Conservation (phyloP, 2,888 invertebrate species). For the Netelia melanura region DNA sequence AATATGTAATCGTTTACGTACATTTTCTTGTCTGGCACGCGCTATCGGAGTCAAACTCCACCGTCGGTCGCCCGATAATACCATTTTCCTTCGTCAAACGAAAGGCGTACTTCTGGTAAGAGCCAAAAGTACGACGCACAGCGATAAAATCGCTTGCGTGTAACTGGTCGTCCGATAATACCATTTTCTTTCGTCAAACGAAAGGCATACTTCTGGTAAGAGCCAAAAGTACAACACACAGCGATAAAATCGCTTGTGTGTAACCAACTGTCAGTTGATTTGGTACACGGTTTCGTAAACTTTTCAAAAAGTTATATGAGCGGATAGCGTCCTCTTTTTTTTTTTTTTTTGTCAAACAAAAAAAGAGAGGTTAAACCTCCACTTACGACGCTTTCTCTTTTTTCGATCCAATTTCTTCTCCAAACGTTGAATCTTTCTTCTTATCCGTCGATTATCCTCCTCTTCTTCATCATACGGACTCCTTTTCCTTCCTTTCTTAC, state of each 20-base stretch:
- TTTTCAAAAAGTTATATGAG: constrained; percentile 44
- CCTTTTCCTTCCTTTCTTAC: constrained; percentile 47
- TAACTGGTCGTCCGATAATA: neutral
- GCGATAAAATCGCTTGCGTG: constrained; percentile 56
- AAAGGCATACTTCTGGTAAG: constrained; percentile 57
- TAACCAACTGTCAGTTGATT: constrained; percentile 25
- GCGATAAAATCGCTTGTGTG: constrained; percentile 56
- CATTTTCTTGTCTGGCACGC: neutral
- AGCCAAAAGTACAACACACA: constrained; percentile 47
- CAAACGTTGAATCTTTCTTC: constrained; percentile 46
- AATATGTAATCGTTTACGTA: neutral
- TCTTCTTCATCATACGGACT: constrained; percentile 24
- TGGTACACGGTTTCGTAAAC: constrained; percentile 29
- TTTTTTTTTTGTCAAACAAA: neutral
- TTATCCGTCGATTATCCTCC: constrained; percentile 18
- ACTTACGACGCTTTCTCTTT: constrained; percentile 48
- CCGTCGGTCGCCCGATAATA: constrained; percentile 6
- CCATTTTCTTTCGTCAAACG: constrained; percentile 46
- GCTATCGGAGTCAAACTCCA: constrained; percentile 32
- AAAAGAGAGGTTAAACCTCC: constrained; percentile 42
- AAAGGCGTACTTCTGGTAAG: constrained; percentile 57
- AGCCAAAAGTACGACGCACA: constrained; percentile 47
- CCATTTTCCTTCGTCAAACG: constrained; percentile 48
- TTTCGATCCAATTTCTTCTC: constrained; percentile 40
- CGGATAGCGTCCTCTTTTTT: constrained; percentile 13